Percentiles rank a stretch among this genome's conserved stretches.
phyloP scores from a whole-genome alignment of 2,888 invertebrate genomes.

The Candidula unifasciata region DNA sequence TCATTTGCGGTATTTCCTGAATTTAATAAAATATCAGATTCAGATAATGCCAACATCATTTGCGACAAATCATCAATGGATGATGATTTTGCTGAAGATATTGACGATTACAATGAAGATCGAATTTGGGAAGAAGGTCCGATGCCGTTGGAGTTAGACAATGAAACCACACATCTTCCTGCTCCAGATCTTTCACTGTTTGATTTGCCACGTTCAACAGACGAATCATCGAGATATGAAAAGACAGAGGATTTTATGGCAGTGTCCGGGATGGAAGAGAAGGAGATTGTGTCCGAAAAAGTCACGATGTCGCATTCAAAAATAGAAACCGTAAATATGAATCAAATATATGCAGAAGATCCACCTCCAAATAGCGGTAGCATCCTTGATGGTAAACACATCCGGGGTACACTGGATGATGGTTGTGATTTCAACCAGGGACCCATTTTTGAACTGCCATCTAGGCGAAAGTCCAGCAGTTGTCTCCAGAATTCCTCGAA shows the following conservation, averaged over 20 bases:
- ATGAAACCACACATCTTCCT: neutral
- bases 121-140: neutral
- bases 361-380: neutral
- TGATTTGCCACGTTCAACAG: neutral
- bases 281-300: neutral
- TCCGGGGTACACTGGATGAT: neutral
- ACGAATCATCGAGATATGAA: too few relatives aligned
- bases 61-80: too few relatives aligned
- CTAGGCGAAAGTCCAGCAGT: constrained; percentile 33
- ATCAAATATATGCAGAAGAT: neutral
- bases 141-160: constrained; percentile 13
- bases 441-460: constrained; percentile 33
- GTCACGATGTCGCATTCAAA: neutral
- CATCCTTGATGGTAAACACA: too few relatives aligned
- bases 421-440: constrained; percentile 33
- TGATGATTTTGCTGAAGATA: neutral
- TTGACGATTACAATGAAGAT: neutral
- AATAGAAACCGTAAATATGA: neutral
- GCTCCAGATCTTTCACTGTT: constrained; percentile 40
- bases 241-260: too few relatives aligned
- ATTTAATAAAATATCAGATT: neutral
- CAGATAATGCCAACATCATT: too few relatives aligned
- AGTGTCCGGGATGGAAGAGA: too few relatives aligned
- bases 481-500: neutral
- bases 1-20: neutral